Conservation (phyloP, 2,888 invertebrate species). For the Brachyptera putata region DNA sequence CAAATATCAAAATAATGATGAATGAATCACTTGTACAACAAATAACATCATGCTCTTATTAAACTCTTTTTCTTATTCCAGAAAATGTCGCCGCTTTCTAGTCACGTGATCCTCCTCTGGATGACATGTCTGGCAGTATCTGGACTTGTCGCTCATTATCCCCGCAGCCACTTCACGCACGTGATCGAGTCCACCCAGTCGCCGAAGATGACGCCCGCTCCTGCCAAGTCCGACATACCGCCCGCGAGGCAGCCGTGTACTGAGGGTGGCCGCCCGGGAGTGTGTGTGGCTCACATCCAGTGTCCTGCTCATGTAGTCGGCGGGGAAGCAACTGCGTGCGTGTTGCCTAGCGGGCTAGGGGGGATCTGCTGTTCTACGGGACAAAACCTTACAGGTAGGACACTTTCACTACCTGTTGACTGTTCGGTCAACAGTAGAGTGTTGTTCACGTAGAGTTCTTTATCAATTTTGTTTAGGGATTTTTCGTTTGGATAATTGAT, state of each 20-base stretch:
- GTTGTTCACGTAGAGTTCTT: too few species aligned
- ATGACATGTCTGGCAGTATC: constrained; percentile 38
- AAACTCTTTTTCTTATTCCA: constrained; percentile 75
- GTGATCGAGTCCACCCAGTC: neutral
- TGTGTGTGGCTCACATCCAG: constrained; percentile 60
- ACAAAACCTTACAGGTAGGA: constrained; percentile 52
- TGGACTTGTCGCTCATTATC: neutral
- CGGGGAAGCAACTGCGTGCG: constrained; percentile 48
- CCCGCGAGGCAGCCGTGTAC: neutral
- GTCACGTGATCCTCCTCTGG: neutral
- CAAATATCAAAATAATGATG: too few species aligned
- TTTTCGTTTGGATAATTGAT: too few species aligned
- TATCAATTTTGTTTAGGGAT: too few species aligned
- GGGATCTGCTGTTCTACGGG: constrained; percentile 64
- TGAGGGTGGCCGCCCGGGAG: constrained; percentile 40
- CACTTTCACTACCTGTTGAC: too few species aligned
- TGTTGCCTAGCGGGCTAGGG: constrained; percentile 45
- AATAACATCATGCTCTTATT: too few species aligned
- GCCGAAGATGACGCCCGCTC: neutral
- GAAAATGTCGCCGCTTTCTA: constrained; percentile 44
- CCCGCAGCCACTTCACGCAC: constrained; percentile 15
- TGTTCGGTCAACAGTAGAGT: too few species aligned
- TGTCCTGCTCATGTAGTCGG: constrained; percentile 59
- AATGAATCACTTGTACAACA: too few species aligned
- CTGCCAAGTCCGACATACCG: neutral